A percentile compares a stretch with the other conserved stretches of the same genome.
Conservation (phyloP, 2,113 vertebrate genomes). For the Geococcyx californianus region DNA sequence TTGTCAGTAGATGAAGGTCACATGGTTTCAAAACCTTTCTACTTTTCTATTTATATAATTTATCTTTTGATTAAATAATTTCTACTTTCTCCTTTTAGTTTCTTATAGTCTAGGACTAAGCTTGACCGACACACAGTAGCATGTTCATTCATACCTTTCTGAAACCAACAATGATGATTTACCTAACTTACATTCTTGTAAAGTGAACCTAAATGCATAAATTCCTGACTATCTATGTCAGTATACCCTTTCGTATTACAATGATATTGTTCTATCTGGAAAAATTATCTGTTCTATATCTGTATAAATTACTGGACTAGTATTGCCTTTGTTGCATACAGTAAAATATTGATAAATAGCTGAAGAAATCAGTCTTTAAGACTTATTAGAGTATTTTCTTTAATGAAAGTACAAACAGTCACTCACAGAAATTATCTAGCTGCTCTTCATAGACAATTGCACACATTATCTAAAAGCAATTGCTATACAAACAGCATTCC, state of each 20-base stretch:
- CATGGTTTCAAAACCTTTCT: background rate
- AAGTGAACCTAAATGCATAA: background rate
- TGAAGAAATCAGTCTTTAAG: slow-evolving; percentile 58
- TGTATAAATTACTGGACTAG: slow-evolving; percentile 11
- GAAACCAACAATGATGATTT: background rate
- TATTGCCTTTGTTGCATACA: background rate
- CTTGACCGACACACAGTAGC: accelerated
- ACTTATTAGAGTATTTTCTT: slow-evolving; percentile 42
- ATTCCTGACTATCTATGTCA: background rate
- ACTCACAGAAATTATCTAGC: slow-evolving; percentile 47
- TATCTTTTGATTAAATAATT: background rate
- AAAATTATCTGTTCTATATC: background rate
- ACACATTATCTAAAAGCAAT: slow-evolving; percentile 66
- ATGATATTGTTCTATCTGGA: background rate
- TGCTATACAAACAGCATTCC: slow-evolving; percentile 17
- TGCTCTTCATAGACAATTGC: slow-evolving; percentile 71
- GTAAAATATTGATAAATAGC: slow-evolving; percentile 56
- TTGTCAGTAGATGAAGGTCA: background rate
- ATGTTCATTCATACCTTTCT: background rate
- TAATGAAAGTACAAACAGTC: slow-evolving; percentile 45
- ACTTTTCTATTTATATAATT: background rate
- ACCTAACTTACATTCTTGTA: background rate
- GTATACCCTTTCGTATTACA: background rate
- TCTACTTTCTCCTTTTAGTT: background rate
- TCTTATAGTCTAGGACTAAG: background rate